These are phyloP conservation scores for Protonibea diacanthus DNA, from an alignment of 2,797 vertebrate species.

Conservation along the genomic window DNA sequence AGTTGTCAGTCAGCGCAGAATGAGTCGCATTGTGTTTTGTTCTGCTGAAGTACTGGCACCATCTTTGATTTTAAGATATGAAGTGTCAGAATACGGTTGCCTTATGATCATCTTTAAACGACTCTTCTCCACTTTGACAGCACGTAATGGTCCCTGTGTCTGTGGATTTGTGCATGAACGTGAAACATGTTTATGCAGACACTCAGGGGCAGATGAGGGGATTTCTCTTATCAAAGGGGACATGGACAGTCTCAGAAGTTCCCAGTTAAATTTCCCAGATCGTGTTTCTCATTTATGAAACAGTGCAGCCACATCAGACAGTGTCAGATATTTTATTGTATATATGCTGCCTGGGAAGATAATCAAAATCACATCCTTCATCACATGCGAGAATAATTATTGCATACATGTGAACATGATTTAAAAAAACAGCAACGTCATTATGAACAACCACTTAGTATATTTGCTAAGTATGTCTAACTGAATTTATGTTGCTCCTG, in stretches of 20 bases:
- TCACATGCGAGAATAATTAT: not conserved
- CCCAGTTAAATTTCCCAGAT: conserved; percentile 37
- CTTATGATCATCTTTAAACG: conserved; percentile 21
- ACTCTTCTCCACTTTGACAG: conserved; percentile 35
- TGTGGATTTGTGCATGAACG: not conserved
- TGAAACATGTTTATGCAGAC: conserved; percentile 50
- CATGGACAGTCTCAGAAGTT: conserved; percentile 32
- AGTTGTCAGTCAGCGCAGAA: conserved; percentile 20
- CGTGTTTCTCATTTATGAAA: conserved; percentile 41
- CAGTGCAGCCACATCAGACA: conserved; percentile 17
- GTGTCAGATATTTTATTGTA: conserved; percentile 8
- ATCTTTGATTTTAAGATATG: conserved; percentile 28
- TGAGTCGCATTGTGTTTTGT: conserved; percentile 14
- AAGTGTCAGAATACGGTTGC: conserved; percentile 7
- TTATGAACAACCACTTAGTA: not conserved
- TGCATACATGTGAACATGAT: not conserved
- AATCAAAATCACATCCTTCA: not conserved
- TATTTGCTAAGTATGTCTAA: not conserved
- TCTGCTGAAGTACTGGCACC: conserved; percentile 6
- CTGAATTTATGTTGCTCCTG: not conserved
- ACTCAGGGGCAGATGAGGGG: conserved; percentile 43
- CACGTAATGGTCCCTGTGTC: conserved; percentile 15
- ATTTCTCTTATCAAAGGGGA: conserved; percentile 59
- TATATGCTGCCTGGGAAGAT: not conserved
- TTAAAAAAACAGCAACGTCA: not conserved